Evolutionary conservation across 2,888 invertebrate genomes (phyloP).

Genomic region (Cetonia aurata): DNA sequence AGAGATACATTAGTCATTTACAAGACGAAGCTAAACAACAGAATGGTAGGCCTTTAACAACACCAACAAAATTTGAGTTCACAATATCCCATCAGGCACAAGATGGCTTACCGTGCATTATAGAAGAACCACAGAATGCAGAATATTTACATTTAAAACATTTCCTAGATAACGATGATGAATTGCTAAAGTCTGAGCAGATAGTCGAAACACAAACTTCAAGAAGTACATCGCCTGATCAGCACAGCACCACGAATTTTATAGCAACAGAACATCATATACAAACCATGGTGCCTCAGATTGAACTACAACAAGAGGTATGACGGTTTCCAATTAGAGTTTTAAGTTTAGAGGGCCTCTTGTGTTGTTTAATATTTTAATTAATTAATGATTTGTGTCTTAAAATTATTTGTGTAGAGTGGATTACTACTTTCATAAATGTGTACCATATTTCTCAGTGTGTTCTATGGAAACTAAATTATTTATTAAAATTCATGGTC

Average conservation of each 20-base stretch:
- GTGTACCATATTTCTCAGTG: too few species aligned
- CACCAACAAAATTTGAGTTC: conserved; percentile 60
- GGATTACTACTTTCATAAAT: too few species aligned
- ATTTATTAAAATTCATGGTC: too few species aligned
- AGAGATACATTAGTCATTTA: conserved; percentile 57
- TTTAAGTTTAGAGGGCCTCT: not conserved
- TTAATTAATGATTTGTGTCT: too few species aligned
- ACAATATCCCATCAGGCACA: conserved; percentile 50
- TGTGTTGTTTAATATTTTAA: too few species aligned
- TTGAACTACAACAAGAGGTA: conserved; percentile 38
- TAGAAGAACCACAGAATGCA: conserved; percentile 59
- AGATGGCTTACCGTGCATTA: conserved; percentile 55
- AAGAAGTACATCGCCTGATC: conserved; percentile 56
- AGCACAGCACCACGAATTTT: conserved; percentile 41
- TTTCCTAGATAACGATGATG: conserved; percentile 62
- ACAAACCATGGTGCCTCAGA: conserved; percentile 28
- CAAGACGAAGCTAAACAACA: conserved; percentile 53
- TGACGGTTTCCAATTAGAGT: not conserved
- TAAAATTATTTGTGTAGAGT: too few species aligned
- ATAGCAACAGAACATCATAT: conserved; percentile 28
- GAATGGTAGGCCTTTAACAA: conserved; percentile 52
- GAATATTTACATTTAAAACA: conserved; percentile 63
- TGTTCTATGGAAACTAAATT: too few species aligned
- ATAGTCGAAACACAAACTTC: conserved; percentile 54
- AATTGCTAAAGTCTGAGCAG: conserved; percentile 56